phyloP scores from a whole-genome alignment of 2,888 invertebrate species.

The Ethmia dodecea region DNA sequence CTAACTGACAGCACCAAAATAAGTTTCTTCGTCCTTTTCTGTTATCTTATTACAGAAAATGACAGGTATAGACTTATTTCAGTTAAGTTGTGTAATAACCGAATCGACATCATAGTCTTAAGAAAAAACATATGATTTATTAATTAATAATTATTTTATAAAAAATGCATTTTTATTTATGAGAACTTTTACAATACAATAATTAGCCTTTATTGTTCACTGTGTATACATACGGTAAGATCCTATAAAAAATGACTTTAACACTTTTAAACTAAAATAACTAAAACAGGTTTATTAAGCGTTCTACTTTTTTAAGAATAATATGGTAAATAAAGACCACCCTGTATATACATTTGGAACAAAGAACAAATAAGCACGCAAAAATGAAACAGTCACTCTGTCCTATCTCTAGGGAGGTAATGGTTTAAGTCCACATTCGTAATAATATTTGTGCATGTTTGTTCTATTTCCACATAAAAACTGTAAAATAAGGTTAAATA shows the following conservation, averaged over 20 bases:
- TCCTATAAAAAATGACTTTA: neutral
- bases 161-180: no score
- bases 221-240: neutral
- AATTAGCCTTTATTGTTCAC: neutral
- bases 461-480: slow-evolving; percentile 6
- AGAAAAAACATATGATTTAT: neutral
- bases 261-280: neutral
- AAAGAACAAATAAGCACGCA: slow-evolving; percentile 8
- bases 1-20: neutral
- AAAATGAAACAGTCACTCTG: slow-evolving; percentile 6
- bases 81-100: neutral
- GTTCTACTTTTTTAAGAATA: neutral
- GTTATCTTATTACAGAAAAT: neutral
- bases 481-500: slow-evolving; percentile 4
- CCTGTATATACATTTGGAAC: slow-evolving; percentile 6
- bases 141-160: neutral
- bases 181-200: neutral
- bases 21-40: neutral
- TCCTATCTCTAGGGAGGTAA: slow-evolving; percentile 6
- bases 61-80: no score
- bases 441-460: slow-evolving; percentile 5
- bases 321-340: neutral
- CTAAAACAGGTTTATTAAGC: neutral
- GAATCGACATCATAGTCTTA: neutral
- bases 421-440: slow-evolving; percentile 4